Percentiles rank a stretch among this genome's conserved stretches.
Evolutionary conservation across 92 coral and sea anemone species (phyloP).

Genomic region (Phymanthus crucifer): DNA sequence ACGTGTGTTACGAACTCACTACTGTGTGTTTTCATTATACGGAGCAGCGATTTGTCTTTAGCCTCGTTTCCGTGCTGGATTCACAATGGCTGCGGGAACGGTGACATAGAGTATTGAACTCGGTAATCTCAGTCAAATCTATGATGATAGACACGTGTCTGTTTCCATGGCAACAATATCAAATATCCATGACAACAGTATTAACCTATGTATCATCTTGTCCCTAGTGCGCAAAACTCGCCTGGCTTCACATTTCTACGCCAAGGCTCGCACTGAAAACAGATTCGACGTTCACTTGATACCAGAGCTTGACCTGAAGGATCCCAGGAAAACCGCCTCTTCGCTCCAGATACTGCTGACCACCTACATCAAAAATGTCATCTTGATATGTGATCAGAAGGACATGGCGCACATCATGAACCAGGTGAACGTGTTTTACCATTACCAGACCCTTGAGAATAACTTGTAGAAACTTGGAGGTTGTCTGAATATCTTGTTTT

Average conservation of each 20-base stretch:
- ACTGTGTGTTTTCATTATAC: no score
- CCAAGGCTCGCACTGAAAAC: conserved; percentile 55
- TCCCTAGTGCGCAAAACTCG: conserved; percentile 52
- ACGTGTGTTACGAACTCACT: no score
- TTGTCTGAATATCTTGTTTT: no score
- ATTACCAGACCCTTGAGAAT: no score
- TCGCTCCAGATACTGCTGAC: conserved; percentile 48
- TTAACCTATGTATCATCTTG: neutral
- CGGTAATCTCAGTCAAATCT: no score
- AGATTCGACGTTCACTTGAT: conserved; percentile 74
- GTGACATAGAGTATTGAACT: no score
- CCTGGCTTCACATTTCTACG: conserved; percentile 59
- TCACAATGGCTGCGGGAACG: no score
- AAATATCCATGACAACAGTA: neutral
- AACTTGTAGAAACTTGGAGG: no score
- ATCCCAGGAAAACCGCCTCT: conserved; percentile 31
- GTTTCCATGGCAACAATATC: no score
- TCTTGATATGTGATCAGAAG: conserved; percentile 72
- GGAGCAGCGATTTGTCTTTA: no score
- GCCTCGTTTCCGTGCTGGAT: no score
- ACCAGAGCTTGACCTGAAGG: conserved; percentile 69
- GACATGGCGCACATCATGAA: conserved; percentile 77
- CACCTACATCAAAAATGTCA: conserved; percentile 69
- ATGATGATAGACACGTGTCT: neutral
- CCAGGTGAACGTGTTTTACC: no score